These are phyloP conservation scores for Leontocebus nigricollis DNA, from an alignment of 2,797 vertebrate genomes.

Conservation along the genomic window DNA sequence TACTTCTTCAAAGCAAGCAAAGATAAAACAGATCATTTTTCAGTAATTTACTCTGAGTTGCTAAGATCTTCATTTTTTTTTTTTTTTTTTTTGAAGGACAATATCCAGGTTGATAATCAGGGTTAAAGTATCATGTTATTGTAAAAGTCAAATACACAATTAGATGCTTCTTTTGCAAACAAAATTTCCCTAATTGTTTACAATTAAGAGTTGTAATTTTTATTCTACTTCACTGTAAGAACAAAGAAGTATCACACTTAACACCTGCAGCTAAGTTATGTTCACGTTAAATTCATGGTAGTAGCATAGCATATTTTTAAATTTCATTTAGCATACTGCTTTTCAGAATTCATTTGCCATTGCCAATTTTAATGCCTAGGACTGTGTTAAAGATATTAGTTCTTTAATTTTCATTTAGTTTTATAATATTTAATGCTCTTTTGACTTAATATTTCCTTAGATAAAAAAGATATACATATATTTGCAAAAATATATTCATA, in stretches of 20 bases:
- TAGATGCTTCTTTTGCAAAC: not conserved
- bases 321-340: not conserved
- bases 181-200: not conserved
- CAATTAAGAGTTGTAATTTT: not conserved
- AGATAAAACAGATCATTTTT: slow-evolving; percentile 28
- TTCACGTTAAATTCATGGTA: not conserved
- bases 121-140: not conserved
- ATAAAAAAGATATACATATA: not conserved
- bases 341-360: not conserved
- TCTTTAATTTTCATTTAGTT: not conserved
- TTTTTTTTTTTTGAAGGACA: not conserved
- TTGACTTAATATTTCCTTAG: not conserved
- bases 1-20: slow-evolving; percentile 36
- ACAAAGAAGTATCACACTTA: not conserved
- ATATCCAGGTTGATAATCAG: not conserved
- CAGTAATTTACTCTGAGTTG: not conserved
- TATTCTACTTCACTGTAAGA: not conserved
- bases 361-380: not conserved
- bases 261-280: not conserved
- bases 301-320: not conserved
- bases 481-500: not conserved
- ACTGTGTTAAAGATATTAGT: not conserved
- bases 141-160: not conserved
- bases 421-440: not conserved
- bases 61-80: not conserved